Evolutionary conservation across 2,113 vertebrate genomes (phyloP).

Genomic region (Psilopsiagon aymara): DNA sequence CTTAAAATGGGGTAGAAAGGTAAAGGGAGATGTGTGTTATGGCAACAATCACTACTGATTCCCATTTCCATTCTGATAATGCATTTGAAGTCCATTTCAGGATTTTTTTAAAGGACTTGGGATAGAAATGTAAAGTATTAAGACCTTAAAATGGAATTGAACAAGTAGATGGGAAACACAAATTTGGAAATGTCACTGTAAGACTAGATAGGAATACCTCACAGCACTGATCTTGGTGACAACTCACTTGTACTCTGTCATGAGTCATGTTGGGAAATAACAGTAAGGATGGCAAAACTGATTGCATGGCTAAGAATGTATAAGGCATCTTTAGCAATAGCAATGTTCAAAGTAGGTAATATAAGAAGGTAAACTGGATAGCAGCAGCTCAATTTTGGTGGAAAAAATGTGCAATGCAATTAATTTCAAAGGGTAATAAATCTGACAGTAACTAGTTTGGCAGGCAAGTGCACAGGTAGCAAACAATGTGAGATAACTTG

Average conservation of each 20-base stretch:
- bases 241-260: not conserved
- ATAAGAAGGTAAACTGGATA: not conserved
- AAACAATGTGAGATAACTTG: not conserved
- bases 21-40: not conserved
- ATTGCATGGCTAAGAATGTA: not conserved
- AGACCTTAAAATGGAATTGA: not conserved
- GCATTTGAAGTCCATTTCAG: not conserved
- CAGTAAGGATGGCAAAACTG: not conserved
- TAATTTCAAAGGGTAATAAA: not conserved
- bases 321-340: not conserved
- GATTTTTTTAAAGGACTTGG: not conserved
- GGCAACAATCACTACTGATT: not conserved
- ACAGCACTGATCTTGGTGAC: not conserved
- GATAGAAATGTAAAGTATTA: not conserved
- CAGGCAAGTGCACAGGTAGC: not conserved
- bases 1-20: not conserved
- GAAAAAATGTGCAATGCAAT: not conserved
- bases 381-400: not conserved
- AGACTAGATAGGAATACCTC: not conserved
- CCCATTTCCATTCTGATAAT: not conserved
- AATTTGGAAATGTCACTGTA: not conserved
- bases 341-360: not conserved
- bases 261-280: not conserved
- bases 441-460: not conserved
- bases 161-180: not conserved